These are phyloP conservation scores for Glaucomys volans DNA, from an alignment of 2,113 vertebrate genomes.

Conservation along the genomic window DNA sequence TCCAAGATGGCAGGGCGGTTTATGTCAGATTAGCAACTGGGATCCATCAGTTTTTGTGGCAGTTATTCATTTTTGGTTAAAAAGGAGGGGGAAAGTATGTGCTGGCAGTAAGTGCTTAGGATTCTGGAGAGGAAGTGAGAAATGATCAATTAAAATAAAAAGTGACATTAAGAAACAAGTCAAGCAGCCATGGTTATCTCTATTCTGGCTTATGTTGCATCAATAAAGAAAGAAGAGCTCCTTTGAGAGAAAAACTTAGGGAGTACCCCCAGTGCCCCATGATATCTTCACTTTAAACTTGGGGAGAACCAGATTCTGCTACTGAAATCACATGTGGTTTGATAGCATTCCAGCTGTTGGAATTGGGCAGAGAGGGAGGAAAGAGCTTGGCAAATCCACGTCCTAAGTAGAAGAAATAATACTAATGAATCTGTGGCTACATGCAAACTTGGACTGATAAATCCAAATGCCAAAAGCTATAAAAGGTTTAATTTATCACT, in stretches of 20 bases:
- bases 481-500: slow-evolving; percentile 83
- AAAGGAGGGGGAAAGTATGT: not conserved
- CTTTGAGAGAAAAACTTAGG: slow-evolving; percentile 34
- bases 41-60: not conserved
- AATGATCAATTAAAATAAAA: slow-evolving; percentile 42
- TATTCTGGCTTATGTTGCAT: not conserved
- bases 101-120: not conserved
- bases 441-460: slow-evolving; percentile 81
- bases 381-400: slow-evolving; percentile 74
- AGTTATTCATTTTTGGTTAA: not conserved
- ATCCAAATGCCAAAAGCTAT: slow-evolving; percentile 76
- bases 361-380: not conserved
- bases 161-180: slow-evolving; percentile 21
- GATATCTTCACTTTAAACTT: slow-evolving; percentile 61
- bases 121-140: not conserved
- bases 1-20: not conserved
- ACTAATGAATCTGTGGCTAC: slow-evolving; percentile 75
- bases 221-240: slow-evolving; percentile 7
- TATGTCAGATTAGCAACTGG: not conserved
- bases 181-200: slow-evolving; percentile 7
- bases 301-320: slow-evolving; percentile 61
- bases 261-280: not conserved
- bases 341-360: slow-evolving; percentile 70
- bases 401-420: slow-evolving; percentile 76
- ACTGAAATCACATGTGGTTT: slow-evolving; percentile 70